Percentiles rank a stretch among this genome's conserved stretches.
Evolutionary conservation across 2,797 vertebrate genomes (phyloP).

Genomic region (Chaunax sp.): DNA sequence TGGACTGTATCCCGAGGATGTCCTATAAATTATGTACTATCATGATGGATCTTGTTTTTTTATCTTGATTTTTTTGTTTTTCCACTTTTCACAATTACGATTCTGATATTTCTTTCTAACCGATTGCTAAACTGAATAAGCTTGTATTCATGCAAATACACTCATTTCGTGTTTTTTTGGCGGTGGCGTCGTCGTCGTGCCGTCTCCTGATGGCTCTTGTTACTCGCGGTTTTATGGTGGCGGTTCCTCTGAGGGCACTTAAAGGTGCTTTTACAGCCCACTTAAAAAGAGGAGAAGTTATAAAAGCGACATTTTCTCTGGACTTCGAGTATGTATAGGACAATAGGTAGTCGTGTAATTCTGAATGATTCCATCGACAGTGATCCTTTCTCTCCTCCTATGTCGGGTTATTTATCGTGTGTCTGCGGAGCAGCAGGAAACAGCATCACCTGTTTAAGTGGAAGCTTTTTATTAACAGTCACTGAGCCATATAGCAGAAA

Average conservation of each 20-base stretch:
- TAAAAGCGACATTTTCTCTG: conserved; percentile 16
- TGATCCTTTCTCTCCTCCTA: neutral
- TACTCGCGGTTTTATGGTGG: conserved; percentile 20
- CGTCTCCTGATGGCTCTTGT: neutral
- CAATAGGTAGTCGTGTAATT: neutral
- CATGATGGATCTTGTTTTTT: too few species aligned
- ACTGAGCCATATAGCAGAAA: conserved; percentile 31
- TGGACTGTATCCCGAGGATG: too few species aligned
- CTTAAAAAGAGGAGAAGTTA: conserved; percentile 29
- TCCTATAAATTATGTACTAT: too few species aligned
- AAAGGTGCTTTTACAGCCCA: conserved; percentile 15
- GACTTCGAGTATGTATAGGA: conserved; percentile 1
- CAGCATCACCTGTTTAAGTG: conserved; percentile 43
- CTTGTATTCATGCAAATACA: too few species aligned
- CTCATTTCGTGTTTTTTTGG: too few species aligned
- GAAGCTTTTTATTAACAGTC: conserved; percentile 44
- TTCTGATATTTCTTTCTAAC: too few species aligned
- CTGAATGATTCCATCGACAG: conserved; percentile 11
- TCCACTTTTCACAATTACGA: too few species aligned
- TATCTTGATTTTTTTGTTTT: too few species aligned
- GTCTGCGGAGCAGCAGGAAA: conserved; percentile 35
- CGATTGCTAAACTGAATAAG: too few species aligned
- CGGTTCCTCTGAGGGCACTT: conserved; percentile 18
- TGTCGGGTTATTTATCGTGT: neutral
- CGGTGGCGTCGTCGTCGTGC: too few species aligned